A percentile compares a stretch with the other conserved stretches of the same genome.
Evolutionary conservation across 2,797 vertebrate genomes (phyloP).

Genomic region (Gymnodraco acuticeps): DNA sequence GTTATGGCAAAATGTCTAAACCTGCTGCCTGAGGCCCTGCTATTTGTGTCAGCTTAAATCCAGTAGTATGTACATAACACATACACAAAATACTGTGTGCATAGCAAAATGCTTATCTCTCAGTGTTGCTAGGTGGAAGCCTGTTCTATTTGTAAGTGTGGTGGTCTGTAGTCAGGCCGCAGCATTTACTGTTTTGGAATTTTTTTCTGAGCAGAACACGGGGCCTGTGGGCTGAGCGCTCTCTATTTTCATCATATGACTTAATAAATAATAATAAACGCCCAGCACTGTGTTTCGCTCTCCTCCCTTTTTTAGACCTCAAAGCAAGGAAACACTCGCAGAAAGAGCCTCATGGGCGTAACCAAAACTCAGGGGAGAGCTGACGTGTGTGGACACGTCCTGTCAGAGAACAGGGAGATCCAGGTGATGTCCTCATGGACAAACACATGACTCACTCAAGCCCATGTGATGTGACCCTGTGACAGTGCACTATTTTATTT

Average conservation of each 20-base stretch:
- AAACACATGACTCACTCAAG: constrained; percentile 72
- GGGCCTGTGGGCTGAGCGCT: constrained; percentile 25
- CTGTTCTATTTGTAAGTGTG: constrained; percentile 51
- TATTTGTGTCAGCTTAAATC: constrained; percentile 8
- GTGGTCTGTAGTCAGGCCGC: constrained; percentile 66
- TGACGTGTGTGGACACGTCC: constrained; percentile 71
- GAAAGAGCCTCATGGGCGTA: constrained; percentile 63
- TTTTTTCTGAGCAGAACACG: constrained; percentile 29
- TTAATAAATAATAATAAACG: neutral
- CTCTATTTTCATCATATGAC: constrained; percentile 44
- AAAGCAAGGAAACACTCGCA: constrained; percentile 46
- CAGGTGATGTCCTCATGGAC: constrained; percentile 72
- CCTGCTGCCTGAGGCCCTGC: constrained; percentile 10
- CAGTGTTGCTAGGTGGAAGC: constrained; percentile 65
- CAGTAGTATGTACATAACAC: constrained; percentile 25
- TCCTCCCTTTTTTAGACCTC: constrained; percentile 31
- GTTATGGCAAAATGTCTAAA: constrained; percentile 3
- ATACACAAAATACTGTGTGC: constrained; percentile 25
- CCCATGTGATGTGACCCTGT: constrained; percentile 39
- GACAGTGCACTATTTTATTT: constrained; percentile 3
- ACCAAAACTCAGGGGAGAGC: constrained; percentile 58
- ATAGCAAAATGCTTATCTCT: constrained; percentile 36
- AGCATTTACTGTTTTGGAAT: constrained; percentile 49
- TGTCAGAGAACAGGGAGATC: constrained; percentile 57
- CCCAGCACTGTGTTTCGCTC: constrained; percentile 21